Base-by-base conservation (phyloP, 2,888 invertebrate genomes). In the Mongoloraphidia duomilia region DNA sequence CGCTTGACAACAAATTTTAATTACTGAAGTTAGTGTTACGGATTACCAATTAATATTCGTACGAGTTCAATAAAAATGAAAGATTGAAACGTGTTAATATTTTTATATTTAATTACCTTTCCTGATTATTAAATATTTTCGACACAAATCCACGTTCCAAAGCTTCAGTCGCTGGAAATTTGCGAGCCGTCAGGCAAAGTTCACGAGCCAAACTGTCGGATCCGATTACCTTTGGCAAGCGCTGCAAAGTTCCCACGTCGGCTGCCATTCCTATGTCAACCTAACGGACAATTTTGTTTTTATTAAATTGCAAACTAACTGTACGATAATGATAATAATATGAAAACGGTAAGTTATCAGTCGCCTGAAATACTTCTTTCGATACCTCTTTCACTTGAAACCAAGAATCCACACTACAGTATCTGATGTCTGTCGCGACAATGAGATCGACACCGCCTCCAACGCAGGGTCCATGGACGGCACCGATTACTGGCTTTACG, bases 191-290 rank as follows among this genome's bases (percentile, higher is more conserved):
- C 57, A 76, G 89, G 52, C 88, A 86, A 0, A 97, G 69, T 63
- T 98, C 98, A 14, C 94, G 73, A 0, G 80, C 86, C 52, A 90
- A 71, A 55, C 95, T 93, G 37, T 87, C 81, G 59, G 82, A 94
- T 13, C 93, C 92, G 34, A 96, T 75, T 3, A 89, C 76, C 72
- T 90, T 94, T 2, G 96, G 96, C 12, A 98, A 68, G 53, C 96
- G 77, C 65, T 97, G 97, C 38, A 98, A 68, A 0, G 87, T 83
- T 0, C 98, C 98, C 0, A 97, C 88, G 71, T 98, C 98, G 4
- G 97, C 93, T 4, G 96, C 93, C 67, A 98, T 72, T 0, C 97
- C 97, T 47, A 84, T 71, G 37, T 80, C 80, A 0, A 83, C 78
- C 66, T 66, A 47, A 11, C 50, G 42, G 40, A 13, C 35, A 34